These are phyloP conservation scores for Auanema sp. DNA, from an alignment of 2,888 invertebrate species.

Conservation along the genomic window DNA sequence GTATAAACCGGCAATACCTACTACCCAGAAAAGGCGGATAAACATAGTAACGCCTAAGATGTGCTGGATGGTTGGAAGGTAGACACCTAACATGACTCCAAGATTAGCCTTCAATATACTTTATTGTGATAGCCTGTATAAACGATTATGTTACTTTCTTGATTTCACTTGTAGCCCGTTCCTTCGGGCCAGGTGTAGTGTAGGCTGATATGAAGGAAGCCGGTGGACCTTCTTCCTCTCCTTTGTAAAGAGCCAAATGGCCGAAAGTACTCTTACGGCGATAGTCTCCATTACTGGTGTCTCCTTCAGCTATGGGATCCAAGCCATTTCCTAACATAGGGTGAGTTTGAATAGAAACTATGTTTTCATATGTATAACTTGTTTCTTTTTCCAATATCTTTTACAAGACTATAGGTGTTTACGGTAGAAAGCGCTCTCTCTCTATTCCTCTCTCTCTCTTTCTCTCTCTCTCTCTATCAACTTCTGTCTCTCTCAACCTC, in stretches of 20 bases:
- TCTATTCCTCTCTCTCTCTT: too few relatives aligned
- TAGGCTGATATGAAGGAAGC: slow-evolving; percentile 59
- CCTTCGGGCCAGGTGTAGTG: slow-evolving; percentile 62
- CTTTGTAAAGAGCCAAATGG: slow-evolving; percentile 60
- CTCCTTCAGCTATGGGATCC: too few relatives aligned
- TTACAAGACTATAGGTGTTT: too few relatives aligned
- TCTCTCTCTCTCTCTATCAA: too few relatives aligned
- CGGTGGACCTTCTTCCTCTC: slow-evolving; percentile 38
- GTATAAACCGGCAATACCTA: slow-evolving; percentile 66
- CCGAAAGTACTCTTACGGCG: slow-evolving; percentile 52
- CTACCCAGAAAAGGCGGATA: slow-evolving; percentile 96
- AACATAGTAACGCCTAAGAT: slow-evolving; percentile 99
- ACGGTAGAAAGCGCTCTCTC: too few relatives aligned
- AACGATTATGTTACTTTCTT: slow-evolving; percentile 40
- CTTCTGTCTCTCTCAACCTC: too few relatives aligned
- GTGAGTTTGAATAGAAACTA: too few relatives aligned
- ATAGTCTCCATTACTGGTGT: slow-evolving; percentile 24
- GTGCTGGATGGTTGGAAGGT: slow-evolving; percentile 97
- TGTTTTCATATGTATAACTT: too few relatives aligned
- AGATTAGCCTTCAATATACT: slow-evolving; percentile 76
- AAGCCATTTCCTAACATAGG: slow-evolving; percentile 4
- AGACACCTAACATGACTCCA: slow-evolving; percentile 97
- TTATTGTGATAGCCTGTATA: not conserved
- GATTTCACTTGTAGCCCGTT: slow-evolving; percentile 56
- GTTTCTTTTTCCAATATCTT: too few relatives aligned